A percentile compares a stretch with the other conserved stretches of the same genome.
phyloP scores from a whole-genome alignment of 2,888 invertebrate genomes.

The Chamaedrilus cognettii region DNA sequence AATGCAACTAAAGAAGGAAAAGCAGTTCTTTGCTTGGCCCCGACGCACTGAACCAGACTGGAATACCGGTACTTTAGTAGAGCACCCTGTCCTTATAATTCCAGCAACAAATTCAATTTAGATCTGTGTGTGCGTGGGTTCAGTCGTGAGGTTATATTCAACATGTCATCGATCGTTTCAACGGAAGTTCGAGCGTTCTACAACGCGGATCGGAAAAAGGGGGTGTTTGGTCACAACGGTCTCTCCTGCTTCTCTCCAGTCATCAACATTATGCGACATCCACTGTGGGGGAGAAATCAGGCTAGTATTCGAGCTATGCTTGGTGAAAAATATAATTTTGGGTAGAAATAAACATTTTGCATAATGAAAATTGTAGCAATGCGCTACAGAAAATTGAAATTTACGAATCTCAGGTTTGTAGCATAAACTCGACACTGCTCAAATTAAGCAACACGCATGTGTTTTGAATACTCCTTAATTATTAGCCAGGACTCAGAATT shows the following conservation, averaged over 20 bases:
- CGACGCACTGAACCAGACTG: too few relatives aligned
- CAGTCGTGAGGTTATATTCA: neutral
- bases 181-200: constrained; percentile 18
- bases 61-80: too few relatives aligned
- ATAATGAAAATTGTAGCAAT: neutral
- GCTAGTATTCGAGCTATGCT: constrained; percentile 29
- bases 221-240: constrained; percentile 42
- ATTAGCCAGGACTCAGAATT: too few relatives aligned
- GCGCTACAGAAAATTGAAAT: too few relatives aligned
- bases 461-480: too few relatives aligned
- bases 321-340: neutral
- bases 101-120: too few relatives aligned
- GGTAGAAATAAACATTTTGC: neutral
- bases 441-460: too few relatives aligned
- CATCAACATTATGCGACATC: constrained; percentile 57
- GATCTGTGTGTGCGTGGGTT: neutral
- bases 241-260: constrained; percentile 56
- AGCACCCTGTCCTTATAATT: too few relatives aligned
- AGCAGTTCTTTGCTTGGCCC: too few relatives aligned
- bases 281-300: constrained; percentile 59
- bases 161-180: neutral
- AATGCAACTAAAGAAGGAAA: too few relatives aligned
- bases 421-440: too few relatives aligned
- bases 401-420: too few relatives aligned
- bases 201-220: constrained; percentile 9